phyloP scores from a whole-genome alignment of 2,113 vertebrate species.

The Dicerorhinus sumatrensis region DNA sequence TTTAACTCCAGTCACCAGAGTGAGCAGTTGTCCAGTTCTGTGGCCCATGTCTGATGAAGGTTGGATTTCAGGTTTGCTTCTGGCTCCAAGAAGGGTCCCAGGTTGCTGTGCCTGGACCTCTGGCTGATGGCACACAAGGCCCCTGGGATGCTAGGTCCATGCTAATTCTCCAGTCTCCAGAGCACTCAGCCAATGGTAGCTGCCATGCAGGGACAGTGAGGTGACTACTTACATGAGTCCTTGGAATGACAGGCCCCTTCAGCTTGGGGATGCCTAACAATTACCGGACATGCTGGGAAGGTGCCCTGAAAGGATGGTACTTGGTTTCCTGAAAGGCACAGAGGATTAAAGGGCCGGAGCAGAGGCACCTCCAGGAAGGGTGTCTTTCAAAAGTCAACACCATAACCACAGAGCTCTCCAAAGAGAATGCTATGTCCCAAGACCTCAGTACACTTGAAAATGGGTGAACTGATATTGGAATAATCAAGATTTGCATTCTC shows the following conservation, averaged over 20 bases:
- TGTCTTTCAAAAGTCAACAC: not conserved
- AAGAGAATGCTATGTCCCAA: not conserved
- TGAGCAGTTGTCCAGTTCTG: fast-evolving
- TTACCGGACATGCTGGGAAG: not conserved
- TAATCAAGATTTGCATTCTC: not conserved
- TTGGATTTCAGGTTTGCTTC: not conserved
- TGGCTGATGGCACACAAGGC: not conserved
- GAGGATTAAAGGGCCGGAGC: not conserved
- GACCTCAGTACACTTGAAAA: not conserved
- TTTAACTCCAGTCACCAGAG: not conserved
- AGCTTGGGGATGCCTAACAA: not conserved
- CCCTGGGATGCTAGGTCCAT: fast-evolving
- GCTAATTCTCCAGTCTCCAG: not conserved
- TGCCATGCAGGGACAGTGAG: not conserved
- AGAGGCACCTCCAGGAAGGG: not conserved
- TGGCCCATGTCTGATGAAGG: not conserved
- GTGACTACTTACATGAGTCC: not conserved
- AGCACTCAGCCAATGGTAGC: not conserved
- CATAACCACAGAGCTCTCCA: too few species aligned
- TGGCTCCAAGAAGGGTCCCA: not conserved
- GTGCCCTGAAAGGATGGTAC: not conserved
- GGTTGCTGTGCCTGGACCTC: not conserved
- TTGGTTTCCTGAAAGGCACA: not conserved
- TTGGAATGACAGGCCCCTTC: not conserved
- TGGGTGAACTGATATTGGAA: not conserved